Evolutionary conservation across 1,140 invertebrate species (phyloP).

Genomic region (Meloidogyne floridensis): DNA sequence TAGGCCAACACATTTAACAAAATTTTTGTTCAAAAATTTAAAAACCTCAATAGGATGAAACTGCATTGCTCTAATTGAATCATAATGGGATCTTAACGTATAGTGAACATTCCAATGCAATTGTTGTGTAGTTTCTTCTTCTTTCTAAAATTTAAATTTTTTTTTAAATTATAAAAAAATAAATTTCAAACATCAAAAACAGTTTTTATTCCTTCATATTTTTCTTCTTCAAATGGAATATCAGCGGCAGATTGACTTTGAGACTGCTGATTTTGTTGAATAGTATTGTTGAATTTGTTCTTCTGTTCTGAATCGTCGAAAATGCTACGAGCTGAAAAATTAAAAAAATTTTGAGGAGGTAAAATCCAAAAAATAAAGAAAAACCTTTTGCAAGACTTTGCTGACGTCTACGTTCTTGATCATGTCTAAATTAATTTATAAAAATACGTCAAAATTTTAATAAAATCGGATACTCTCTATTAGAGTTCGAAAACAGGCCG

Average conservation of each 20-base stretch:
- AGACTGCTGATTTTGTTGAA: background rate
- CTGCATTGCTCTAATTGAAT: slow-evolving; percentile 79
- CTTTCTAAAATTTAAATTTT: slow-evolving; percentile 27
- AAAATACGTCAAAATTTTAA: no score
- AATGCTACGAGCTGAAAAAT: background rate
- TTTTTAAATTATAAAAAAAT: background rate
- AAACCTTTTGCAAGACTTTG: background rate
- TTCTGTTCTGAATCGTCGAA: background rate
- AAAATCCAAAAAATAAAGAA: background rate
- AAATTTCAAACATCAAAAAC: slow-evolving; percentile 42
- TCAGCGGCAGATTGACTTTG: background rate
- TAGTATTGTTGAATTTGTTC: background rate
- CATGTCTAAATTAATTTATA: background rate
- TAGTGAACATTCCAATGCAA: slow-evolving; percentile 57
- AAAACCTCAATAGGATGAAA: slow-evolving; percentile 87
- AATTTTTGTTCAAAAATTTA: background rate
- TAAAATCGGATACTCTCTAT: no score
- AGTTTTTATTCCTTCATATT: slow-evolving; percentile 60
- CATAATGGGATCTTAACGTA: slow-evolving; percentile 79
- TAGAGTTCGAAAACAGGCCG: no score
- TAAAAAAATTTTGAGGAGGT: background rate
- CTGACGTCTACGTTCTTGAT: slow-evolving; percentile 11
- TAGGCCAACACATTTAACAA: no score
- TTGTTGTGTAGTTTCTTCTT: slow-evolving; percentile 46
- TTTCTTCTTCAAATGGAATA: slow-evolving; percentile 27